A percentile compares a stretch with the other conserved stretches of the same genome.
These are phyloP conservation scores for Solea solea DNA, from an alignment of 2,113 vertebrate genomes.

Conservation along the genomic window DNA sequence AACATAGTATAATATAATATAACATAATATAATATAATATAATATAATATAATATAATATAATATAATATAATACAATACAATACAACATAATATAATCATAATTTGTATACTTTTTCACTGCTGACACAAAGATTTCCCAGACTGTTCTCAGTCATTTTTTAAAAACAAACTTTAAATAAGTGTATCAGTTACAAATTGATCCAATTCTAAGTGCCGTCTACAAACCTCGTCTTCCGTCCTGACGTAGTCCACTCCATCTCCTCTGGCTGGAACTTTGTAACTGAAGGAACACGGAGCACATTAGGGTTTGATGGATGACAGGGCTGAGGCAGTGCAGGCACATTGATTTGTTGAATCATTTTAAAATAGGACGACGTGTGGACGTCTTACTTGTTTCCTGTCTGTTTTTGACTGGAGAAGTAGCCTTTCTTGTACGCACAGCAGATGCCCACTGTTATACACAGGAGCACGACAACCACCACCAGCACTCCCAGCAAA, in stretches of 20 bases:
- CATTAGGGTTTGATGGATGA: neutral
- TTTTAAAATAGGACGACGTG: neutral
- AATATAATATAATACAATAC: too few relatives aligned
- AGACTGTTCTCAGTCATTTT: too few relatives aligned
- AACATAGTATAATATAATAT: too few relatives aligned
- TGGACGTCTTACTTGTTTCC: conserved; percentile 86
- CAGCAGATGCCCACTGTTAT: conserved; percentile 94
- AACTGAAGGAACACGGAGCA: conserved; percentile 81
- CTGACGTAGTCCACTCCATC: conserved; percentile 95
- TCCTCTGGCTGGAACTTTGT: conserved; percentile 90
- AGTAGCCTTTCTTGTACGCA: conserved; percentile 94
- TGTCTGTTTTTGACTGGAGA: conserved; percentile 85
- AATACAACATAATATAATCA: neutral
- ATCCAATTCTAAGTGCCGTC: neutral
- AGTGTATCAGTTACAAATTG: neutral
- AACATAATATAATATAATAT: too few relatives aligned
- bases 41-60: too few relatives aligned
- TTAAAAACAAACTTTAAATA: too few relatives aligned
- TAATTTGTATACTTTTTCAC: neutral
- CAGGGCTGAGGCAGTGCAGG: neutral
- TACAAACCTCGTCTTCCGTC: conserved; percentile 93
- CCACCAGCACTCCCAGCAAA: conserved; percentile 90
- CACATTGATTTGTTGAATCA: neutral
- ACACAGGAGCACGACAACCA: conserved; percentile 86
- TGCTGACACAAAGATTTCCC: neutral